These are phyloP conservation scores for Nasonia oneida DNA, from an alignment of 2,888 invertebrate species.

Conservation along the genomic window DNA sequence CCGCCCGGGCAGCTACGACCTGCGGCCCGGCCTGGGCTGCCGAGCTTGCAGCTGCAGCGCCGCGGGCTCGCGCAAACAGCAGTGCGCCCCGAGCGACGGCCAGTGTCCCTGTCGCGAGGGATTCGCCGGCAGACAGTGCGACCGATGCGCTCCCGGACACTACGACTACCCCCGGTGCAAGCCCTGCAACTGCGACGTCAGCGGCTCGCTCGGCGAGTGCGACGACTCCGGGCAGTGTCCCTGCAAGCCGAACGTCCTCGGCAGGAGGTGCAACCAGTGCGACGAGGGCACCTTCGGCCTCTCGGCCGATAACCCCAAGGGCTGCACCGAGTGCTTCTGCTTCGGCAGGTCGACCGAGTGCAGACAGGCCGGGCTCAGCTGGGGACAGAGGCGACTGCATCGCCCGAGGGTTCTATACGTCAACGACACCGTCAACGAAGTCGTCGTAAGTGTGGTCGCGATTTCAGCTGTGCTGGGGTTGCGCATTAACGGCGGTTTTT, in stretches of 20 bases:
- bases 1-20: conserved; percentile 89
- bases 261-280: conserved; percentile 92
- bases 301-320: conserved; percentile 87
- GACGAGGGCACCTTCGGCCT: conserved; percentile 93
- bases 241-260: conserved; percentile 90
- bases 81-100: conserved; percentile 86
- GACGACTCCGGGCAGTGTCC: conserved; percentile 89
- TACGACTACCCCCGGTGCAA: conserved; percentile 94
- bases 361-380: conserved; percentile 89
- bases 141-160: conserved; percentile 90
- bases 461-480: not conserved
- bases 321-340: conserved; percentile 98
- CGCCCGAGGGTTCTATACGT: conserved; percentile 78
- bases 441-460: conserved; percentile 69
- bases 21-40: conserved; percentile 89
- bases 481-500: too few relatives aligned
- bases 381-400: conserved; percentile 88
- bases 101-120: conserved; percentile 89
- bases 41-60: conserved; percentile 88
- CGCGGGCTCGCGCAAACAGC: conserved; percentile 84
- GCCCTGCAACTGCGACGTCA: conserved; percentile 89
- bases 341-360: conserved; percentile 93
- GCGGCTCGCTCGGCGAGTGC: conserved; percentile 90
- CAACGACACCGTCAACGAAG: conserved; percentile 73
- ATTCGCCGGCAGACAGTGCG: conserved; percentile 89